phyloP scores from a whole-genome alignment of 2,888 invertebrate species.

The Chelonus formosanus region DNA sequence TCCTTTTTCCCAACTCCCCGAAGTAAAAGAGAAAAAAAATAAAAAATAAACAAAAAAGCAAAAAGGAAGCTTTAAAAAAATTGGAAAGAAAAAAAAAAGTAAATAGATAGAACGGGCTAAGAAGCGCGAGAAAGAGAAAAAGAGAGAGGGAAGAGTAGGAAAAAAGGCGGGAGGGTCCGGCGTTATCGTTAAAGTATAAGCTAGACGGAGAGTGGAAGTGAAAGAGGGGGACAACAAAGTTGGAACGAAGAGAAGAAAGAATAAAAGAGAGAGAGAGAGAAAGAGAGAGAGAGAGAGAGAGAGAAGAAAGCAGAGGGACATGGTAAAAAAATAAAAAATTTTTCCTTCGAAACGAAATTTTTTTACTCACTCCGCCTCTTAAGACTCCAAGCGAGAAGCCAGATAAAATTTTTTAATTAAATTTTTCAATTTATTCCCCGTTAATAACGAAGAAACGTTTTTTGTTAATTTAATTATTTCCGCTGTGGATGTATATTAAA shows the following conservation, averaged over 20 bases:
- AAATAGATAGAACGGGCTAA: constrained; percentile 30
- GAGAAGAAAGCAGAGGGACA: constrained; percentile 2
- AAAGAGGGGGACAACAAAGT: constrained; percentile 31
- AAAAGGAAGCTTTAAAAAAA: constrained; percentile 8
- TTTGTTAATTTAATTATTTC: too few species aligned
- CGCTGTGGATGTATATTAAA: too few species aligned
- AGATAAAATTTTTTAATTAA: too few species aligned
- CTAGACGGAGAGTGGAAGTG: constrained; percentile 15
- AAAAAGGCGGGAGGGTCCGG: constrained; percentile 29
- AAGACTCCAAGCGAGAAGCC: too few species aligned
- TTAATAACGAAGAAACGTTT: too few species aligned
- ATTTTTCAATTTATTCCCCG: too few species aligned
- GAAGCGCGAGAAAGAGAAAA: constrained; percentile 36
- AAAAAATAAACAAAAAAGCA: constrained; percentile 24
- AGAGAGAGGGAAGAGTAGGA: constrained; percentile 24
- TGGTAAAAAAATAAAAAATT: neutral
- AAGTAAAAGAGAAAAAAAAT: constrained; percentile 14
- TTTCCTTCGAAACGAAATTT: neutral
- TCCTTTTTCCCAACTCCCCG: constrained; percentile 7
- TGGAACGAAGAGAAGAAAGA: constrained; percentile 26
- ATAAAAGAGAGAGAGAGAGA: constrained; percentile 8
- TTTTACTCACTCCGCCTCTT: too few species aligned
- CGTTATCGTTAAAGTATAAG: neutral
- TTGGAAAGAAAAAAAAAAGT: constrained; percentile 22
- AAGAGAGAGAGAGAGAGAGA: constrained; percentile 9